A percentile compares a stretch with the other conserved stretches of the same genome.
Evolutionary conservation across 2,113 vertebrate species (phyloP).

Genomic region (Maccullochella peelii): DNA sequence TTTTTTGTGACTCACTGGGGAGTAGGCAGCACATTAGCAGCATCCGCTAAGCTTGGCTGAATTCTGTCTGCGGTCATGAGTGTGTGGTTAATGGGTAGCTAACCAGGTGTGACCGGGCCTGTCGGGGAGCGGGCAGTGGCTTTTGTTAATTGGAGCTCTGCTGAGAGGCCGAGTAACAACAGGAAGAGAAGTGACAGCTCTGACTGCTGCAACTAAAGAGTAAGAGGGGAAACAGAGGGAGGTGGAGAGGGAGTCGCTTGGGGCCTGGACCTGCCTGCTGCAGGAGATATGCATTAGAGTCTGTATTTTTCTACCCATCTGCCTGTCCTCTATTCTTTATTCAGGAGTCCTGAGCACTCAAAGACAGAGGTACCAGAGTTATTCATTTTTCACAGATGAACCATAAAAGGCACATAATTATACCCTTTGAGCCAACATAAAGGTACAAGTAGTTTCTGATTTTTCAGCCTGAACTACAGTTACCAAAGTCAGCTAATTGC

Average conservation of each 20-base stretch:
- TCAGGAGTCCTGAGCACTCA: neutral
- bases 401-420: conserved; percentile 14
- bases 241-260: neutral
- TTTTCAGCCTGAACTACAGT: too few relatives aligned
- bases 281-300: conserved; percentile 8
- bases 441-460: neutral
- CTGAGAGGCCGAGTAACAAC: conserved; percentile 66
- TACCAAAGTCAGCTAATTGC: too few relatives aligned
- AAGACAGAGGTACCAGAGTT: neutral
- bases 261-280: conserved; percentile 16
- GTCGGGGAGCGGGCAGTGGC: conserved; percentile 34
- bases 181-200: conserved; percentile 75
- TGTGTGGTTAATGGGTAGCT: conserved; percentile 43
- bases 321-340: neutral
- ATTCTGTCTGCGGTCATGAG: conserved; percentile 37
- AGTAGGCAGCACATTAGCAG: conserved; percentile 44
- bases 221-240: conserved; percentile 24
- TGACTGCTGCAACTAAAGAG: conserved; percentile 42
- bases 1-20: conserved; percentile 20
- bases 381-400: neutral
- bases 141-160: conserved; percentile 70
- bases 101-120: conserved; percentile 61
- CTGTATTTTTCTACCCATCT: neutral
- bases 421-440: neutral
- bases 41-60: conserved; percentile 42